phyloP scores from a whole-genome alignment of 2,797 vertebrate species.

The Tokudaia tokunoshimensis region DNA sequence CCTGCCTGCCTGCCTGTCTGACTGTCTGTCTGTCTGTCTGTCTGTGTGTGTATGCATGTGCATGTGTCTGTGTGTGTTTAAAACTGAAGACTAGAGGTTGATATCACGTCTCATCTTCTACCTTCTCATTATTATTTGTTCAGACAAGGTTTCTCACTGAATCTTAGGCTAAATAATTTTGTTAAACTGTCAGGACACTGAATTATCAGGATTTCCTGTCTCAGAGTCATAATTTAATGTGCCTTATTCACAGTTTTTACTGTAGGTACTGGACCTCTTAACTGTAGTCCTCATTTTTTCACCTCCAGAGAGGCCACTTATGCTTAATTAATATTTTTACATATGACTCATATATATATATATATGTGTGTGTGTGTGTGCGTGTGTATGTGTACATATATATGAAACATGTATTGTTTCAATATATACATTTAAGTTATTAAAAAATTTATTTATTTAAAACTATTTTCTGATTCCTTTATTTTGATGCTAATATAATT shows the following conservation, averaged over 20 bases:
- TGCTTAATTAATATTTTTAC: conserved; percentile 9
- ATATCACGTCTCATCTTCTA: not conserved
- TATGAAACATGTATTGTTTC: not conserved
- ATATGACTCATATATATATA: not conserved
- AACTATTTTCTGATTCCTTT: not conserved
- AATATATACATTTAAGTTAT: not conserved
- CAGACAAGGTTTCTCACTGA: not conserved
- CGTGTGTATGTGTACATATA: too few species aligned
- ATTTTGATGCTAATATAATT: not conserved
- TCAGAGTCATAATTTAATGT: too few species aligned
- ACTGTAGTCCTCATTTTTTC: not conserved
- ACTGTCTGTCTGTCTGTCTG: too few species aligned
- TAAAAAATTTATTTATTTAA: not conserved
- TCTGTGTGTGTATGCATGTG: not conserved
- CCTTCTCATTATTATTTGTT: not conserved
- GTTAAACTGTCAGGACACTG: not conserved
- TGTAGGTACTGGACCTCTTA: not conserved
- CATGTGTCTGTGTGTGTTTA: not conserved
- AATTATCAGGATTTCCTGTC: too few species aligned
- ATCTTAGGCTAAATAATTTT: too few species aligned
- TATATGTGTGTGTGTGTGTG: not conserved
- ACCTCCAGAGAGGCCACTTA: not conserved
- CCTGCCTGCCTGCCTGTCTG: too few species aligned
- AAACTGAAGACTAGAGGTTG: not conserved
- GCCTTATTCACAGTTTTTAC: not conserved